Conservation (phyloP, 2,888 invertebrate species). For the Neria commutata region DNA sequence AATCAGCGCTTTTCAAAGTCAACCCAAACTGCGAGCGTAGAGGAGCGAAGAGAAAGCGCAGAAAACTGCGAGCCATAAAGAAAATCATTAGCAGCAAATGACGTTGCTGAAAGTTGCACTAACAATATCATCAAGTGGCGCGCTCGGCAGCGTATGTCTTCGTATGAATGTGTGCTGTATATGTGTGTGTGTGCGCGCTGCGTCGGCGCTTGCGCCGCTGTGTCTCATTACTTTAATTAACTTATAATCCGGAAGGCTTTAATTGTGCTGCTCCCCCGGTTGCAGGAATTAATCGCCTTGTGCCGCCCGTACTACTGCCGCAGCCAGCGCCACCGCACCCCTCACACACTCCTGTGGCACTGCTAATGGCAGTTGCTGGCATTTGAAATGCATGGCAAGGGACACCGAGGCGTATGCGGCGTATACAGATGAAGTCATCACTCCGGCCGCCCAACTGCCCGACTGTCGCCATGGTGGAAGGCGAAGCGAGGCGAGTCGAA, state of each 20-base stretch:
- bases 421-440: slow-evolving; percentile 10
- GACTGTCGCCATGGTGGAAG: background rate
- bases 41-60: slow-evolving; percentile 19
- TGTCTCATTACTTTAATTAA: slow-evolving; percentile 38
- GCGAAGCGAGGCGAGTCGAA: background rate
- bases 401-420: background rate
- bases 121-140: slow-evolving; percentile 9
- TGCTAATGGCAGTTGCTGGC: slow-evolving; percentile 14
- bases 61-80: slow-evolving; percentile 14
- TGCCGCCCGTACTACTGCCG: background rate
- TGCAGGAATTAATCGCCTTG: slow-evolving; percentile 23
- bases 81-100: slow-evolving; percentile 30
- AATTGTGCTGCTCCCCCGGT: slow-evolving; percentile 25
- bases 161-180: background rate
- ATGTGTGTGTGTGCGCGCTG: background rate
- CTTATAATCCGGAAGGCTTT: slow-evolving; percentile 39
- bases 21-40: slow-evolving; percentile 36
- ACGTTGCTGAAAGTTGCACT: slow-evolving; percentile 23
- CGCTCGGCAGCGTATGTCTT: slow-evolving; percentile 6
- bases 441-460: slow-evolving; percentile 1
- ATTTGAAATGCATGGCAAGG: too few relatives aligned
- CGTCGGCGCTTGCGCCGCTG: slow-evolving; percentile 13
- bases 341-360: background rate
- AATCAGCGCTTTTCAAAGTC: slow-evolving; percentile 52
- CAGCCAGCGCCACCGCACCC: background rate